These are phyloP conservation scores for Nylanderia fulva DNA, from an alignment of 1,140 invertebrate genomes.

Conservation along the genomic window DNA sequence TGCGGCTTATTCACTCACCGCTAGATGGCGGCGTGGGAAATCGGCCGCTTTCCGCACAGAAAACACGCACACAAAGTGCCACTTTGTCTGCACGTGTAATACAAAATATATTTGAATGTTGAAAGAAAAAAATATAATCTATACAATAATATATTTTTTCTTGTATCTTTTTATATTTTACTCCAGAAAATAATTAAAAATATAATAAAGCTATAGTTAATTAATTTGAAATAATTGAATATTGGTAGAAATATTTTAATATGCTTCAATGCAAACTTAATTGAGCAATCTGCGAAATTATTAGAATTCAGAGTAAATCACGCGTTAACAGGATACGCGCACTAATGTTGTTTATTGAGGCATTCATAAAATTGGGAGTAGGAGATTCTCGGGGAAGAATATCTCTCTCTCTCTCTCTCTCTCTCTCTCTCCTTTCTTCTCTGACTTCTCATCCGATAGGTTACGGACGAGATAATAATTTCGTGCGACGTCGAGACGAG, in stretches of 20 bases:
- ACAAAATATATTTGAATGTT: too few species aligned
- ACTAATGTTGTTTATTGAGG: constrained; percentile 49
- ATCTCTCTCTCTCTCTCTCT: neutral
- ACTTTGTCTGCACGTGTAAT: too few species aligned
- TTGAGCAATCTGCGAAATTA: constrained; percentile 5
- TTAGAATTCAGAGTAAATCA: constrained; percentile 10
- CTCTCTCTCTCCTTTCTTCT: too few species aligned
- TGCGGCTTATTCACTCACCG: too few species aligned
- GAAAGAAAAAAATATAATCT: too few species aligned
- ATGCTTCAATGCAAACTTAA: neutral
- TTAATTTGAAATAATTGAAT: neutral
- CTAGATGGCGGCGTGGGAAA: too few species aligned
- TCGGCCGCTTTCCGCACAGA: too few species aligned
- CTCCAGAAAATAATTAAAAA: neutral
- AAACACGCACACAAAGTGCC: too few species aligned
- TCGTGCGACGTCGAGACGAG: constrained; percentile 69
- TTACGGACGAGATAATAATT: constrained; percentile 67
- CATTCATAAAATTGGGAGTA: neutral
- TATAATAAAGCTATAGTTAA: neutral
- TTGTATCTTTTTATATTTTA: neutral
- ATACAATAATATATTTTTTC: too few species aligned
- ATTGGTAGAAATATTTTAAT: neutral
- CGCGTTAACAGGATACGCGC: neutral
- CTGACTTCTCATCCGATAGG: constrained; percentile 36
- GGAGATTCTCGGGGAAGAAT: neutral